A percentile compares a stretch with the other conserved stretches of the same genome.
Conservation (phyloP, 1,140 invertebrate species). For the Bombus ignitus region DNA sequence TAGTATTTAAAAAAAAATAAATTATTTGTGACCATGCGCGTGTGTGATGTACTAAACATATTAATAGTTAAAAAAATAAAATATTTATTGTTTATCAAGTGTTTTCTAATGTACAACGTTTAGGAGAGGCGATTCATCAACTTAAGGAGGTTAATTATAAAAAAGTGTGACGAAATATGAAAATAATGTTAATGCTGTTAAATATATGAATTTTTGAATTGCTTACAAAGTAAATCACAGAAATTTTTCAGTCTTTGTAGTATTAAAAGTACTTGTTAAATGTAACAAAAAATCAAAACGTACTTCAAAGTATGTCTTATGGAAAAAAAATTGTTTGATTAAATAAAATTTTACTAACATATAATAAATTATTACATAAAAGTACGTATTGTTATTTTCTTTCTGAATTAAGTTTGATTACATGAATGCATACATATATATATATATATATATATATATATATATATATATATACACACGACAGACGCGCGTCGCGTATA, state of each 20-base stretch:
- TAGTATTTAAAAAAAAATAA: conserved; percentile 16
- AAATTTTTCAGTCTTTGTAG: conserved; percentile 12
- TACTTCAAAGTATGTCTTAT: conserved; percentile 62
- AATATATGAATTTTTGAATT: neutral
- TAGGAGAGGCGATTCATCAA: neutral
- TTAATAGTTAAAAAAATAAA: conserved; percentile 24
- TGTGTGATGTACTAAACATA: conserved; percentile 27
- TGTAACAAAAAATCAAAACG: conserved; percentile 52
- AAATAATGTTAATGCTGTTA: neutral
- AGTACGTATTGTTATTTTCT: conserved; percentile 15
- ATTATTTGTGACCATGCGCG: neutral
- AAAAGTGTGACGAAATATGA: neutral
- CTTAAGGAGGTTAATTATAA: neutral
- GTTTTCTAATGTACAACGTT: conserved; percentile 32
- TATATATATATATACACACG: neutral
- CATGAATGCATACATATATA: neutral
- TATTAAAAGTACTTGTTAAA: conserved; percentile 61
- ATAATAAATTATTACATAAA: conserved; percentile 52
- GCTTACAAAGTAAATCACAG: neutral
- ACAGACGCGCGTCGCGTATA: neutral
- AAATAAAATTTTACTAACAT: conserved; percentile 51
- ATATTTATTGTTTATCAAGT: conserved; percentile 55
- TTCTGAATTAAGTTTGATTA: neutral
- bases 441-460: neutral
- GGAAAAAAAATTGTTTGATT: conserved; percentile 45